Evolutionary conservation across 2,888 invertebrate genomes (phyloP).

Genomic region (Heliconius cydno): DNA sequence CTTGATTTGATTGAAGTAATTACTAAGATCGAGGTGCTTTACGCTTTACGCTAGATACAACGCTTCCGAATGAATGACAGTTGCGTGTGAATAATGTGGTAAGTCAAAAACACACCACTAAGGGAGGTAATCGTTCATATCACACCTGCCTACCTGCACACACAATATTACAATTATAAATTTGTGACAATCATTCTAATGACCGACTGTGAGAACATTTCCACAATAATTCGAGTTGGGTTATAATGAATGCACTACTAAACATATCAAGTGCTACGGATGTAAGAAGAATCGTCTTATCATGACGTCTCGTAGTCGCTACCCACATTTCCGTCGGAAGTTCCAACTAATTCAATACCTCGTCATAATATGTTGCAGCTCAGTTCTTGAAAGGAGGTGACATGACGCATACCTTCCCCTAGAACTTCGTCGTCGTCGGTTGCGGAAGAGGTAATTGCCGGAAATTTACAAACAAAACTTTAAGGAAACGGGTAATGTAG

Average conservation of each 20-base stretch:
- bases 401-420: constrained; percentile 64
- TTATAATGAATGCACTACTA: constrained; percentile 22
- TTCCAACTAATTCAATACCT: constrained; percentile 64
- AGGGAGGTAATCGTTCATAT: constrained; percentile 66
- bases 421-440: constrained; percentile 55
- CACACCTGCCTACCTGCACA: constrained; percentile 69
- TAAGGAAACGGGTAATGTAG: constrained; percentile 72
- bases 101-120: constrained; percentile 68
- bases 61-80: constrained; percentile 41
- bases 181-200: constrained; percentile 46
- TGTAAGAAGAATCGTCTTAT: constrained; percentile 47
- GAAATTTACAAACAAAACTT: constrained; percentile 66
- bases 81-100: constrained; percentile 67
- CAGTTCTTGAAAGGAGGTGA: constrained; percentile 64
- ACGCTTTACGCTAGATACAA: constrained; percentile 1
- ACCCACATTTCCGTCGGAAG: constrained; percentile 80
- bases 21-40: neutral
- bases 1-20: neutral
- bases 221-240: constrained; percentile 34
- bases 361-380: constrained; percentile 73
- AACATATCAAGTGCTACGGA: constrained; percentile 41
- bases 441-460: constrained; percentile 80
- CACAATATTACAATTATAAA: constrained; percentile 65
- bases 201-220: constrained; percentile 42
- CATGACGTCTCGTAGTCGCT: constrained; percentile 49